Evolutionary conservation across 2,888 invertebrate genomes (phyloP), one percentile per base, ranked within the genome.

Genomic region (Oeneis ivallda): DNA sequence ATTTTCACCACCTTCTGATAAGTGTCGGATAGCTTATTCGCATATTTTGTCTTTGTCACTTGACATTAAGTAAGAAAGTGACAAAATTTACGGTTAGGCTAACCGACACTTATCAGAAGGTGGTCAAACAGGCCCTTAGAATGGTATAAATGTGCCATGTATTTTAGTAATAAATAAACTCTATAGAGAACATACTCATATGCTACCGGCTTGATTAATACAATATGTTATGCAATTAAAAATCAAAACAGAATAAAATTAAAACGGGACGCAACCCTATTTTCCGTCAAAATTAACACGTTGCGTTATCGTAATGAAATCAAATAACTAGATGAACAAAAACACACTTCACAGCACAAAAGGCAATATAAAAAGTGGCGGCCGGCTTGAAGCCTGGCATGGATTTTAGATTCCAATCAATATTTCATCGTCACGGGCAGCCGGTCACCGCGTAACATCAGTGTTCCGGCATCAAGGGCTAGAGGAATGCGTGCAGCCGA

Each of bases 351-450:
- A 76, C 84, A 62, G 62, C 62, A 62, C 62, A 62, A 62, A 62
- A 62, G 62, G 53, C 53, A 62, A 62, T 62, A 26, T 87, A 88
- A 90, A 89, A 89, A 68, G 53, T 62, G 43, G 54, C 59, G 62
- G 67, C 15, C 41, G 53, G 64, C 62, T 62, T 45, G 17, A 52
- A 64, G 59, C 52, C 64, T 73, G 65, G 69, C 71, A 74, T 75
- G 75, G 77, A 81, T 83, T 85, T 82, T 82, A 81, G 83, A 76
- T 84, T 81, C 76, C 78, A 76, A 85, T 85, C 84, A 83, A 86
- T 86, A 83, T 85, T 85, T 84, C 84, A 85, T 79, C 75, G 83
- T 85, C 84, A 82, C 74, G 71, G 78, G 75, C 85, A 85, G 80
- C 83, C 81, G 83, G 82, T 80, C 80, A 81, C 77, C 78, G 74